Conservation (phyloP, 1,140 invertebrate genomes). For the Teleogryllus occipitalis region DNA sequence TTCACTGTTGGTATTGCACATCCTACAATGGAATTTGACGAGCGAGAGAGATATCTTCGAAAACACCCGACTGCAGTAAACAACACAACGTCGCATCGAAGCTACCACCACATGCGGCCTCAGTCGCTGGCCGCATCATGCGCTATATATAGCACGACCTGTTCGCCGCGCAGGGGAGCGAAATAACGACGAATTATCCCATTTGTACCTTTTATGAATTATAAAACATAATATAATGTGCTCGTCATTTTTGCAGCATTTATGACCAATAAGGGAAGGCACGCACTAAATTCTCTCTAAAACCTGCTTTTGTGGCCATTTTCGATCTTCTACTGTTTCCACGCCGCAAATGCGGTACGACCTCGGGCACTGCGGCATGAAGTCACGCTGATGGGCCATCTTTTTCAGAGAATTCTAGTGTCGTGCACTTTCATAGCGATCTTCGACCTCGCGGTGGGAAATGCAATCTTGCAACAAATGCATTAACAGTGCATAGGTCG, state of each 20-base stretch:
- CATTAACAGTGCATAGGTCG: too few relatives aligned
- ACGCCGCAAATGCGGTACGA: background rate
- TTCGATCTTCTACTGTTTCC: background rate
- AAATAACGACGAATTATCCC: constrained; percentile 4
- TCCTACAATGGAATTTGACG: too few relatives aligned
- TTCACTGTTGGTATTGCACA: too few relatives aligned
- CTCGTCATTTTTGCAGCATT: constrained; percentile 1
- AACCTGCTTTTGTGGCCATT: background rate
- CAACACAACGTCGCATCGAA: too few relatives aligned
- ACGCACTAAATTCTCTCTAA: background rate
- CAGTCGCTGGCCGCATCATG: background rate
- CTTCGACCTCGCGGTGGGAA: background rate
- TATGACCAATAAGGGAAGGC: background rate
- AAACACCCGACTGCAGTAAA: too few relatives aligned
- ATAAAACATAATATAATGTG: background rate
- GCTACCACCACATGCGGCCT: too few relatives aligned
- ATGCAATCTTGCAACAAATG: background rate
- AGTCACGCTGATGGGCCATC: background rate
- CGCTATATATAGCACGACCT: background rate
- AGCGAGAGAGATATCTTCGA: too few relatives aligned
- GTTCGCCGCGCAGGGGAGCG: background rate
- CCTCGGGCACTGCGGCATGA: background rate
- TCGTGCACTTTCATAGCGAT: background rate
- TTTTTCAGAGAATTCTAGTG: background rate
- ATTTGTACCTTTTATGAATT: background rate